A percentile compares a stretch with the other conserved stretches of the same genome.
Evolutionary conservation across 2,797 vertebrate genomes (phyloP).

Genomic region (Gymnothorax reevesii): DNA sequence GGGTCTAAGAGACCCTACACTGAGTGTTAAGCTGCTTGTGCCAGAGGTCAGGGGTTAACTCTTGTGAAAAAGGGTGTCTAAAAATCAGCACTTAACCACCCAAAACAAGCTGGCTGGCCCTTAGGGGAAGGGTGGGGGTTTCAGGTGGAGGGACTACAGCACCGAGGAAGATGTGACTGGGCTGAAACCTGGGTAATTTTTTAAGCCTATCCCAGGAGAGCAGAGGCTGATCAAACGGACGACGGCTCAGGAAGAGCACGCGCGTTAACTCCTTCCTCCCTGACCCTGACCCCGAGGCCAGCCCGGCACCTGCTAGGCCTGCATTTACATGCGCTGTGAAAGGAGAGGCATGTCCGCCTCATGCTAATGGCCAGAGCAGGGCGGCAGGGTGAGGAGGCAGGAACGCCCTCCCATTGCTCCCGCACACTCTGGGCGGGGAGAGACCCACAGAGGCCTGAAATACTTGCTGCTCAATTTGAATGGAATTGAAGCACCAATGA

Average conservation of each 20-base stretch:
- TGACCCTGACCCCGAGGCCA: not conserved
- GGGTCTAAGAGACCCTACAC: not conserved
- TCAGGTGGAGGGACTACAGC: not conserved
- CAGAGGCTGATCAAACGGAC: constrained; percentile 1
- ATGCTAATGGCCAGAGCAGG: constrained; percentile 17
- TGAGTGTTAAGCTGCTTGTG: not conserved
- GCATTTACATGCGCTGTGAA: not conserved
- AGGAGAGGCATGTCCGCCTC: not conserved
- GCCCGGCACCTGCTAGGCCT: not conserved
- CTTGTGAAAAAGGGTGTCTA: constrained; percentile 9
- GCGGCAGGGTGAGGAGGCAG: constrained; percentile 13
- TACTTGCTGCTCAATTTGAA: not conserved
- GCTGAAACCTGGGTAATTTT: not conserved
- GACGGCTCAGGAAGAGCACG: not conserved
- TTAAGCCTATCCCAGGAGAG: constrained; percentile 12
- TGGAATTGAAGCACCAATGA: too few relatives aligned
- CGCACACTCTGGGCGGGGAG: constrained; percentile 6
- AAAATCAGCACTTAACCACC: constrained; percentile 11
- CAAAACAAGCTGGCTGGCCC: not conserved
- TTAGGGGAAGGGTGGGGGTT: not conserved
- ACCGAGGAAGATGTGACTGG: not conserved
- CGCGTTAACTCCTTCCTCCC: not conserved
- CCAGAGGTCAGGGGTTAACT: not conserved
- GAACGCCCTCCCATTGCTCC: not conserved
- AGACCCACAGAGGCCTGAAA: not conserved